Conservation (phyloP, 2,888 invertebrate species). For the Spodoptera littoralis region DNA sequence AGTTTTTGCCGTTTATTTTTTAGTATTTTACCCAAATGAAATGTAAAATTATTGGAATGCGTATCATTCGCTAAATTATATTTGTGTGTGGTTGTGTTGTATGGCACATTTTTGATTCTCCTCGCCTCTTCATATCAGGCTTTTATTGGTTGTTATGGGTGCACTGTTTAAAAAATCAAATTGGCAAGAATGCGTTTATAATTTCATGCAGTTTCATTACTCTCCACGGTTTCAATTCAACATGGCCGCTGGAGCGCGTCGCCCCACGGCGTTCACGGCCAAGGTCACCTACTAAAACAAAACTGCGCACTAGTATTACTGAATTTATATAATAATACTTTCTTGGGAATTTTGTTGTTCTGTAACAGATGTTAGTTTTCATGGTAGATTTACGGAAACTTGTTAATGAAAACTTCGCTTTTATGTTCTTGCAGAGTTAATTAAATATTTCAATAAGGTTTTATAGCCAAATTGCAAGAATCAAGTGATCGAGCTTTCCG, state of each 20-base stretch:
- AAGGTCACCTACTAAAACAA: constrained; percentile 85
- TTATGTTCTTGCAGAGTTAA: no score
- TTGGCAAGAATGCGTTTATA: constrained; percentile 75
- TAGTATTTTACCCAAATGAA: constrained; percentile 4
- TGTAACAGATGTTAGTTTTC: constrained; percentile 20
- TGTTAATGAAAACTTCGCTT: no score
- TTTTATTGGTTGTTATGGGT: constrained; percentile 55
- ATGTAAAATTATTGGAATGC: constrained; percentile 23
- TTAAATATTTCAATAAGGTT: no score
- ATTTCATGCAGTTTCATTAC: constrained; percentile 81
- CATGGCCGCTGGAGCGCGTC: constrained; percentile 84
- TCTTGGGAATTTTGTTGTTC: constrained; percentile 48
- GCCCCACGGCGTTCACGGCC: constrained; percentile 85
- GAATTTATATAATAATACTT: constrained; percentile 57
- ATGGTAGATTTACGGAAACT: neutral
- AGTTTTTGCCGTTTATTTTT: neutral
- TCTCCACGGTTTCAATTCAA: constrained; percentile 78
- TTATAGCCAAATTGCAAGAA: no score
- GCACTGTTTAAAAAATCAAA: constrained; percentile 58
- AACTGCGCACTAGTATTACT: constrained; percentile 77
- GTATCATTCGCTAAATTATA: constrained; percentile 36
- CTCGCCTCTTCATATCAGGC: constrained; percentile 48
- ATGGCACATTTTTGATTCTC: constrained; percentile 52
- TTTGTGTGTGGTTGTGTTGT: constrained; percentile 44
- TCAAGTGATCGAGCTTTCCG: no score